A percentile compares a stretch with the other conserved stretches of the same genome.
These are phyloP conservation scores for Oncopodura yosiiana DNA, from an alignment of 1,140 invertebrate genomes.

Conservation along the genomic window DNA sequence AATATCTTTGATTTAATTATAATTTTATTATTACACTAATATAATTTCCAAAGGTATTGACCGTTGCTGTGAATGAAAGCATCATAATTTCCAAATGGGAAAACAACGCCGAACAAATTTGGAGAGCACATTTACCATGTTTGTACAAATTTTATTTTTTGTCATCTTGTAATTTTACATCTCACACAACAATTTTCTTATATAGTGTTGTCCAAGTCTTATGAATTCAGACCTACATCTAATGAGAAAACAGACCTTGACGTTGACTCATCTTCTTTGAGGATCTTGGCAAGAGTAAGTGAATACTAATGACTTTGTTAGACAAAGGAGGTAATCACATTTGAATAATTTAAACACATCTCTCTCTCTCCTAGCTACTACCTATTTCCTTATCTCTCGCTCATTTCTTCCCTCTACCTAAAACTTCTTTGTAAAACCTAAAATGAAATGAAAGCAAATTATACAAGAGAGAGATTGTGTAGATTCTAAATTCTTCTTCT, in stretches of 20 bases:
- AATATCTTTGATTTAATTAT: background rate
- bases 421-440: background rate
- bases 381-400: no score
- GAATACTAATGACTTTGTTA: background rate
- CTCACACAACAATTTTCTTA: background rate
- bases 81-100: background rate
- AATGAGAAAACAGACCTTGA: background rate
- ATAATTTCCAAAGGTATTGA: background rate
- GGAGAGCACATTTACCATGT: constrained; percentile 1
- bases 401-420: no score
- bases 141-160: background rate
- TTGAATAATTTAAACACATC: constrained; percentile 9
- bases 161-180: background rate
- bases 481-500: no score
- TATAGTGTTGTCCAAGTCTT: constrained; percentile 9
- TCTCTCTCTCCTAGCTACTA: no score
- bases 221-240: constrained; percentile 10
- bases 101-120: background rate
- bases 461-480: constrained; percentile 8
- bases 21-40: background rate
- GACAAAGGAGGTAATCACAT: background rate
- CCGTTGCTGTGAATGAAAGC: background rate
- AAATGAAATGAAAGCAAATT: constrained; percentile 4
- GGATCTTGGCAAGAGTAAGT: background rate
- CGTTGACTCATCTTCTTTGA: background rate